Base-by-base conservation (phyloP, 2,797 vertebrate genomes). In the Orestias chungarensis region DNA sequence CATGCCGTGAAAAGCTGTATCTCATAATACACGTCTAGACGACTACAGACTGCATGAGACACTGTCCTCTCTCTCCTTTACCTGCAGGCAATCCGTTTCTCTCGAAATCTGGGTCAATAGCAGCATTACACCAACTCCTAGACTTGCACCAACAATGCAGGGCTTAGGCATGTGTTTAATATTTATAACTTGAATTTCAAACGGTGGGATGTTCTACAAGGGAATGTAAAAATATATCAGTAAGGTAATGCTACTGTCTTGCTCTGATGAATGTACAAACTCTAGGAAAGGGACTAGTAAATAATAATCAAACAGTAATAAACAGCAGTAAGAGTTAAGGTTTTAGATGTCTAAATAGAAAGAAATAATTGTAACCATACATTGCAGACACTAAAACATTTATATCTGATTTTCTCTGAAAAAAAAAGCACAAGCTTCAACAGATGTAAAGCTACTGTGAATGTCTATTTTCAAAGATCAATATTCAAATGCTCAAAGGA, bases 61-160 rank as follows among this genome's bases (percentile, higher is more conserved):
- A 12, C 81, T 80, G 72, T 92, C 82, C 82, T 86, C 86, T 71
- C 71, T 59, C 76, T 78, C 43, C 31, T 11, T 74, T 86, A 91
- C 88, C 89, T 91, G 83, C 87, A 88, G 88, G 80, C 86, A 66
- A 87, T 88, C 76, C 81, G 70, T 90, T 90, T 78, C 86, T 85
- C 87, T 86, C 50, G 57, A 89, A 89, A 94, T 92, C 90, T 92
- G 92, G 92, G 91, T 93, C 92, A 93, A 91, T 89, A 89, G 88
- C 86, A 87, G 88, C 84, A 44, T 82, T 85, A 82, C 82, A 79
- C 69, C 46, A 73, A 87, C 85, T 90, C 62, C 69, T 49, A 42
- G 86, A 83, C 78, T 73, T 76, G 77, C 75, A 81, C 80, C 82
- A 86, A 84, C 82, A 90, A 82, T 76, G 68, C 76, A 75, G 75